These are phyloP conservation scores for Catocala sponsa DNA, from an alignment of 2,888 invertebrate species.

Conservation along the genomic window DNA sequence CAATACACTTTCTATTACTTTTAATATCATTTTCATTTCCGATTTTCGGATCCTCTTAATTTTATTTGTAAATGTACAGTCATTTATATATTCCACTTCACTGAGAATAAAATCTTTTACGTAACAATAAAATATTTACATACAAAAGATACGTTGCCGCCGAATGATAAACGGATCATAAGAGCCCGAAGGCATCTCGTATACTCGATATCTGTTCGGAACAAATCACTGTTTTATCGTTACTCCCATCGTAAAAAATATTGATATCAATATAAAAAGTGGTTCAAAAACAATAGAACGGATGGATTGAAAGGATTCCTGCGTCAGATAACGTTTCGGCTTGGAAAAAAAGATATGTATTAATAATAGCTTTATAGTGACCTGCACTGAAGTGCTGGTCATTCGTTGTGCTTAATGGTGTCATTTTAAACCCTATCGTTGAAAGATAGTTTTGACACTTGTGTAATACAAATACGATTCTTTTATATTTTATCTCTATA, in stretches of 20 bases:
- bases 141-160: constrained; percentile 82
- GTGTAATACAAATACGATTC: constrained; percentile 24
- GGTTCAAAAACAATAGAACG: constrained; percentile 86
- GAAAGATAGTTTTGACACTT: constrained; percentile 53
- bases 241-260: constrained; percentile 85
- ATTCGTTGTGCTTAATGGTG: constrained; percentile 59
- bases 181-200: constrained; percentile 74
- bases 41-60: constrained; percentile 23
- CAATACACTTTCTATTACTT: constrained; percentile 67
- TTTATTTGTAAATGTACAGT: constrained; percentile 43
- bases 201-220: constrained; percentile 79
- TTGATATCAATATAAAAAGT: constrained; percentile 86
- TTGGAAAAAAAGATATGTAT: constrained; percentile 79
- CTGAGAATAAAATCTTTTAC: constrained; percentile 60
- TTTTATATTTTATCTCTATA: constrained; percentile 17
- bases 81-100: constrained; percentile 42
- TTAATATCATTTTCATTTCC: constrained; percentile 36
- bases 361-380: constrained; percentile 83
- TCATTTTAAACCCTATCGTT: constrained; percentile 61
- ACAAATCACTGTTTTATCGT: constrained; percentile 87
- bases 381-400: constrained; percentile 69
- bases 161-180: constrained; percentile 82
- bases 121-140: constrained; percentile 82
- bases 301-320: constrained; percentile 86
- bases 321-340: constrained; percentile 78